These are phyloP conservation scores for Tachycineta bicolor DNA, from an alignment of 2,113 vertebrate species.

Conservation along the genomic window DNA sequence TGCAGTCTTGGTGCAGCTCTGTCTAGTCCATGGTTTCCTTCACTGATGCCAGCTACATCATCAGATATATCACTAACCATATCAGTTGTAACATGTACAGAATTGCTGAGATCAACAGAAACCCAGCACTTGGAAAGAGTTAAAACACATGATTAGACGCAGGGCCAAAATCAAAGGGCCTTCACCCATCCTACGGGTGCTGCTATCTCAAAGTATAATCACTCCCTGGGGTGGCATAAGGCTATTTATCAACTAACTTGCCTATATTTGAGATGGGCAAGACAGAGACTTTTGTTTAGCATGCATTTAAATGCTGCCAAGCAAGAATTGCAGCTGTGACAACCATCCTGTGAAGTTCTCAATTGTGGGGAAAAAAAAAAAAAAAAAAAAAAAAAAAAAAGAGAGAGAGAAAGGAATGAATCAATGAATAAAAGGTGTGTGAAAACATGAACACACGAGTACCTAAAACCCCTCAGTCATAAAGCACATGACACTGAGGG, in stretches of 20 bases:
- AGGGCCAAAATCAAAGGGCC: slow-evolving; percentile 61
- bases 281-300: slow-evolving; percentile 55
- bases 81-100: slow-evolving; percentile 64
- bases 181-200: slow-evolving; percentile 38
- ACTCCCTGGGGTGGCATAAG: slow-evolving; percentile 45
- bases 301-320: slow-evolving; percentile 46
- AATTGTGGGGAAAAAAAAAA: neutral
- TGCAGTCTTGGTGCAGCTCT: slow-evolving; percentile 3
- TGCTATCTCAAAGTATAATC: slow-evolving; percentile 71
- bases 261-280: slow-evolving; percentile 56
- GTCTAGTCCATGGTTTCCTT: slow-evolving; percentile 46
- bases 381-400: neutral
- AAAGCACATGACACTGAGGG: neutral
- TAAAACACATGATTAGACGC: slow-evolving; percentile 62
- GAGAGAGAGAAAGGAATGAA: neutral
- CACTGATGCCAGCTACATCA: slow-evolving; percentile 37
- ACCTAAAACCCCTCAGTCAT: neutral
- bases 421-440: neutral
- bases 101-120: slow-evolving; percentile 67
- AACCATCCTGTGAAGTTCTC: neutral
- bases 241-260: slow-evolving; percentile 62
- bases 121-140: slow-evolving; percentile 62
- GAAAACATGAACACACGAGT: neutral
- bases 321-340: slow-evolving; percentile 32
- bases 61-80: slow-evolving; percentile 47